phyloP scores from a whole-genome alignment of 2,888 invertebrate genomes.

The Podabrus alpinus region DNA sequence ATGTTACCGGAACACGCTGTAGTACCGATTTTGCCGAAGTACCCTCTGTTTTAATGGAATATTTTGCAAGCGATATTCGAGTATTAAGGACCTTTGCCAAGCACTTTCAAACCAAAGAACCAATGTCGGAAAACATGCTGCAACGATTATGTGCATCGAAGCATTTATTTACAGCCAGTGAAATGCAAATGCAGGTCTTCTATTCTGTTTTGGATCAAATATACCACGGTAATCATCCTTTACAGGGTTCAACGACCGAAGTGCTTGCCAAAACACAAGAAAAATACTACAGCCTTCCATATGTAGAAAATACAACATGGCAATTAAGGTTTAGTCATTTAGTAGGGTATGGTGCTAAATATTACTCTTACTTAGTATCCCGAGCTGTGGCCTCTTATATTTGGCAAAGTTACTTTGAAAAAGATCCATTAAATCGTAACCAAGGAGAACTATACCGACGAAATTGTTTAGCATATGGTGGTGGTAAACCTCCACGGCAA shows the following conservation, averaged over 20 bases:
- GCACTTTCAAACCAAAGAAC: conserved; percentile 87
- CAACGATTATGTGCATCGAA: conserved; percentile 83
- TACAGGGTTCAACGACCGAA: conserved; percentile 66
- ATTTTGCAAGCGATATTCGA: conserved; percentile 88
- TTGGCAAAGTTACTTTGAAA: conserved; percentile 85
- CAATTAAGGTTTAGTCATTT: conserved; percentile 95
- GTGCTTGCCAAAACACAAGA: conserved; percentile 77
- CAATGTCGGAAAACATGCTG: conserved; percentile 79
- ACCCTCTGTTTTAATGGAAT: conserved; percentile 98
- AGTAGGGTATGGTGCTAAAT: conserved; percentile 97
- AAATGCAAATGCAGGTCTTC: conserved; percentile 73
- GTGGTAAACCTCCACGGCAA: conserved; percentile 79
- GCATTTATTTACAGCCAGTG: conserved; percentile 85
- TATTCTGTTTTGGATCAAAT: conserved; percentile 91
- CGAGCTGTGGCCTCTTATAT: conserved; percentile 90
- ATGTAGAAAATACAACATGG: conserved; percentile 93
- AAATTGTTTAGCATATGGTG: conserved; percentile 84
- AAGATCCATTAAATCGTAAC: conserved; percentile 74
- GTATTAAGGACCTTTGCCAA: conserved; percentile 84
- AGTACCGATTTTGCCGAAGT: conserved; percentile 98
- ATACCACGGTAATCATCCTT: conserved; percentile 73
- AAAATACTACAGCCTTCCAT: conserved; percentile 83
- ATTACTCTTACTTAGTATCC: conserved; percentile 96
- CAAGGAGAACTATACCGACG: conserved; percentile 79
- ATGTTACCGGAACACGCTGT: conserved; percentile 73